phyloP scores from a whole-genome alignment of 2,113 vertebrate genomes.

The human (Homo sapiens) region GRCh38 chr12:99864001-99864500 shows the following conservation, averaged over 20 bases:
- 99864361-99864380: neutral
- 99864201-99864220: neutral
- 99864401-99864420: neutral
- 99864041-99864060: no score
- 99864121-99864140: neutral
- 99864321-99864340: neutral
- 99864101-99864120: neutral
- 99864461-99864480: neutral
- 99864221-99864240: neutral
- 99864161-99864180: neutral
- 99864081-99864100: neutral
- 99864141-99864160: neutral
- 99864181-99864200: neutral
- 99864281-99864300: neutral
- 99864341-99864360: neutral
- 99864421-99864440: neutral
- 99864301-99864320: neutral
- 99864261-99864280: neutral
- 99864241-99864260: neutral
- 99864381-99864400: constrained; percentile 8
- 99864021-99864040: no score
- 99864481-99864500: neutral
- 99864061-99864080: no score
- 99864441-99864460: neutral
- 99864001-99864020: no score